Percentiles rank a stretch among this genome's conserved stretches.
Evolutionary conservation across 2,113 vertebrate genomes (phyloP).

Genomic region (Lampris incognitus): DNA sequence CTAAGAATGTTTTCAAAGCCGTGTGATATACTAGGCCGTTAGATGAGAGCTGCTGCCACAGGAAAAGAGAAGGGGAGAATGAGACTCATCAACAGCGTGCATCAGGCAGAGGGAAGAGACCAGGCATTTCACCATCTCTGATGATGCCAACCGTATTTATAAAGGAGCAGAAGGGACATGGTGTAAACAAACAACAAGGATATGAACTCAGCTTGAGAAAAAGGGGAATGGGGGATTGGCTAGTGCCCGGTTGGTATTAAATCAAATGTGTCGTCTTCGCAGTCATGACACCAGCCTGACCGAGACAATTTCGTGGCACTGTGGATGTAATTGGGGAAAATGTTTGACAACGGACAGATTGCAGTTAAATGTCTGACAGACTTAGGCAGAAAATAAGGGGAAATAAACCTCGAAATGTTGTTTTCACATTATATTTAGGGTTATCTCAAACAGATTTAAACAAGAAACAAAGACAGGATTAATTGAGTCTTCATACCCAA

Average conservation of each 20-base stretch:
- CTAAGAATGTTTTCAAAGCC: slow-evolving; percentile 45
- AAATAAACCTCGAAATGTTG: slow-evolving; percentile 14
- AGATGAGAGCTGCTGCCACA: slow-evolving; percentile 33
- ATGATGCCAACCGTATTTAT: slow-evolving; percentile 12
- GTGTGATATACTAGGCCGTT: slow-evolving; percentile 17
- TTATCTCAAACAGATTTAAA: slow-evolving; percentile 17
- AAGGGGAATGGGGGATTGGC: slow-evolving; percentile 7
- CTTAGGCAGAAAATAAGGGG: slow-evolving; percentile 48
- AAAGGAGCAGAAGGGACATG: slow-evolving; percentile 16
- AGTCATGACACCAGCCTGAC: slow-evolving; percentile 30
- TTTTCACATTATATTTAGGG: background rate
- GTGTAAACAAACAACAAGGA: slow-evolving; percentile 40
- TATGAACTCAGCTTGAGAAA: slow-evolving; percentile 45
- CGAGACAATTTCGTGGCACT: slow-evolving; percentile 40
- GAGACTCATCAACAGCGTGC: slow-evolving; percentile 8
- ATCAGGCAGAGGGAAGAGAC: slow-evolving; percentile 10
- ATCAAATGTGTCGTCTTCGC: slow-evolving; percentile 37
- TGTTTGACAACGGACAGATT: slow-evolving; percentile 32
- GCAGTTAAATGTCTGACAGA: slow-evolving; percentile 29
- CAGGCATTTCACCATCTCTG: background rate
- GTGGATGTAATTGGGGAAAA: slow-evolving; percentile 42
- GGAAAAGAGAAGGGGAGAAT: slow-evolving; percentile 38
- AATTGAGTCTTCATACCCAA: background rate
- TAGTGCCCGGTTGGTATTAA: slow-evolving; percentile 48
- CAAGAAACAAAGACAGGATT: background rate